phyloP scores from a whole-genome alignment of 2,113 vertebrate species.

The Brachyhypopomus gauderio region DNA sequence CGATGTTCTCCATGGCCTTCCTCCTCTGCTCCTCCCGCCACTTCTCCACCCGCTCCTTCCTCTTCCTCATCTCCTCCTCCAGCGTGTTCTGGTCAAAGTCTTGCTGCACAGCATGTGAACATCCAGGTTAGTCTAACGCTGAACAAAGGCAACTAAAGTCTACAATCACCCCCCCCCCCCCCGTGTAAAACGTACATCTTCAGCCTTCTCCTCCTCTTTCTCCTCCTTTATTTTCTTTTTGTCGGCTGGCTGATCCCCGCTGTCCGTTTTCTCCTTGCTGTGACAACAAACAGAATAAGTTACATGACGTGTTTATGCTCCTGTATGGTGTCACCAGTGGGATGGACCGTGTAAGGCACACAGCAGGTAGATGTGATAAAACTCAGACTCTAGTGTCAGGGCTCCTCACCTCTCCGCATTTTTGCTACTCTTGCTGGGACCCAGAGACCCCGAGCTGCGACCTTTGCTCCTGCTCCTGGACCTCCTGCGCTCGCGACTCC shows the following conservation, averaged over 20 bases:
- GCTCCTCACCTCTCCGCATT: slow-evolving; percentile 81
- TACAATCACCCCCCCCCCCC: slow-evolving; percentile 43
- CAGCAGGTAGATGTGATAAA: neutral
- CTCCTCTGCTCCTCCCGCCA: slow-evolving; percentile 98
- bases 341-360: neutral
- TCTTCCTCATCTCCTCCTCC: slow-evolving; percentile 98
- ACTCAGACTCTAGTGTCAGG: neutral
- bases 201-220: slow-evolving; percentile 94
- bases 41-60: slow-evolving; percentile 97
- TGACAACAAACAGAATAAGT: slow-evolving; percentile 49
- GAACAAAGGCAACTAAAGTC: slow-evolving; percentile 43
- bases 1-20: slow-evolving; percentile 96
- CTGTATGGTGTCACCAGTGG: neutral
- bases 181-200: slow-evolving; percentile 78
- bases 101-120: slow-evolving; percentile 60
- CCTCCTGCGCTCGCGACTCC: slow-evolving; percentile 86
- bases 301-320: neutral
- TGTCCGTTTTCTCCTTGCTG: slow-evolving; percentile 89
- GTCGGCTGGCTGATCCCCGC: slow-evolving; percentile 80
- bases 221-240: slow-evolving; percentile 97
- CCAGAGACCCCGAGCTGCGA: slow-evolving; percentile 83
- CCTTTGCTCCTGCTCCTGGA: slow-evolving; percentile 84
- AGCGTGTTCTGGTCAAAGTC: slow-evolving; percentile 99
- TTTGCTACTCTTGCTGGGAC: slow-evolving; percentile 85
- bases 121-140: neutral